A percentile compares a stretch with the other conserved stretches of the same genome.
These are phyloP conservation scores for Tanypteryx hageni DNA, from an alignment of 2,888 invertebrate genomes.

Conservation along the genomic window DNA sequence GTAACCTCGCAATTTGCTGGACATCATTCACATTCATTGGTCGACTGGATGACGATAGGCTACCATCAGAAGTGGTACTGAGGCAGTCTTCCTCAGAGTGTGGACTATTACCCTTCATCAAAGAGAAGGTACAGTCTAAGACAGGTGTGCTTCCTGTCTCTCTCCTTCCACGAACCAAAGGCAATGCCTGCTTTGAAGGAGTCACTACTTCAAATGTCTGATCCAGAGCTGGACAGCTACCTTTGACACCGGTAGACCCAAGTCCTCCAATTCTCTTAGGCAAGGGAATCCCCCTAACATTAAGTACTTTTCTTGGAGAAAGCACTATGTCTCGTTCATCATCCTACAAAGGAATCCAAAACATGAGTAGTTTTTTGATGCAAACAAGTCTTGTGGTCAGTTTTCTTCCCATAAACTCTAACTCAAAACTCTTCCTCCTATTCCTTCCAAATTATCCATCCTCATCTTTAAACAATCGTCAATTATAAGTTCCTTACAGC, in stretches of 20 bases:
- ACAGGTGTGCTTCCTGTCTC: constrained; percentile 40
- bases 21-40: constrained; percentile 68
- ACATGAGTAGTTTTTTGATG: too few relatives aligned
- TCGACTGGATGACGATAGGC: constrained; percentile 66
- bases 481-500: too few relatives aligned
- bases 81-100: constrained; percentile 67
- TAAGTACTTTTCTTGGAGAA: constrained; percentile 24
- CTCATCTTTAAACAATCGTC: too few relatives aligned
- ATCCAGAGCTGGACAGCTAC: constrained; percentile 52
- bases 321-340: constrained; percentile 50
- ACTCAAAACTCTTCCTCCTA: too few relatives aligned
- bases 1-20: constrained; percentile 68
- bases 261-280: constrained; percentile 28
- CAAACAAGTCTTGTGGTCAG: too few relatives aligned
- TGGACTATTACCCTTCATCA: constrained; percentile 39
- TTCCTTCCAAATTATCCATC: too few relatives aligned
- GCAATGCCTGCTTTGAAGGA: background rate
- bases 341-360: constrained; percentile 1
- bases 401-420: too few relatives aligned
- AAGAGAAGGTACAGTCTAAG: constrained; percentile 34
- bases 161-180: constrained; percentile 17
- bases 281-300: background rate
- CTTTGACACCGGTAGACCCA: constrained; percentile 8
- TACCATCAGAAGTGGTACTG: constrained; percentile 68
- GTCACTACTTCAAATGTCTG: constrained; percentile 35